Evolutionary conservation across 2,797 vertebrate genomes (phyloP).

Genomic region (Sebastiscus albofasciatus): DNA sequence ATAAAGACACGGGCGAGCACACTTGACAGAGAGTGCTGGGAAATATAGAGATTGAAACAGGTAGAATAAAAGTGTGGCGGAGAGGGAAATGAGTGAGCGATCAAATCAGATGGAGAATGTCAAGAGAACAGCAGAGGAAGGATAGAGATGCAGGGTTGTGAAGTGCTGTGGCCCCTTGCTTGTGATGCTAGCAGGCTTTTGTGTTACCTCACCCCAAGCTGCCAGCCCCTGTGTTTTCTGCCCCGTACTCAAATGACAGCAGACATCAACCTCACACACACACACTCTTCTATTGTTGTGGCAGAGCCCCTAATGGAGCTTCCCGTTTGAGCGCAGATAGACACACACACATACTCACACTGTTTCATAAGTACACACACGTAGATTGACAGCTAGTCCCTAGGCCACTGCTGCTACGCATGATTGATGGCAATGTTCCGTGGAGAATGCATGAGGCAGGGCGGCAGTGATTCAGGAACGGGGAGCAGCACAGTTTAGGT

Average conservation of each 20-base stretch:
- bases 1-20: not conserved
- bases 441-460: constrained; percentile 73
- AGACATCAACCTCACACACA: constrained; percentile 69
- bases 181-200: constrained; percentile 58
- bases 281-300: constrained; percentile 68
- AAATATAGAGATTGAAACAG: constrained; percentile 11
- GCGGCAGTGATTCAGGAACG: constrained; percentile 69
- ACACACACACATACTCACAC: constrained; percentile 21
- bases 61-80: constrained; percentile 5
- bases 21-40: not conserved
- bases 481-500: constrained; percentile 70
- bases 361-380: constrained; percentile 45
- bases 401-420: constrained; percentile 70
- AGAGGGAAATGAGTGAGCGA: constrained; percentile 27
- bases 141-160: constrained; percentile 20
- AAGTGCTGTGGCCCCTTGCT: constrained; percentile 39
- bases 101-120: constrained; percentile 52
- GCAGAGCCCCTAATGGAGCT: constrained; percentile 70
- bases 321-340: constrained; percentile 69
- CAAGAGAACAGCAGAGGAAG: constrained; percentile 29
- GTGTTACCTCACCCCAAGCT: constrained; percentile 60
- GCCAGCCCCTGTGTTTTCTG: constrained; percentile 66
- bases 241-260: constrained; percentile 73
- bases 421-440: constrained; percentile 81
- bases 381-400: constrained; percentile 78